A percentile compares a stretch with the other conserved stretches of the same genome.
Evolutionary conservation across 92 coral and sea anemone genomes (phyloP).

Genomic region (Actinostola sp.): DNA sequence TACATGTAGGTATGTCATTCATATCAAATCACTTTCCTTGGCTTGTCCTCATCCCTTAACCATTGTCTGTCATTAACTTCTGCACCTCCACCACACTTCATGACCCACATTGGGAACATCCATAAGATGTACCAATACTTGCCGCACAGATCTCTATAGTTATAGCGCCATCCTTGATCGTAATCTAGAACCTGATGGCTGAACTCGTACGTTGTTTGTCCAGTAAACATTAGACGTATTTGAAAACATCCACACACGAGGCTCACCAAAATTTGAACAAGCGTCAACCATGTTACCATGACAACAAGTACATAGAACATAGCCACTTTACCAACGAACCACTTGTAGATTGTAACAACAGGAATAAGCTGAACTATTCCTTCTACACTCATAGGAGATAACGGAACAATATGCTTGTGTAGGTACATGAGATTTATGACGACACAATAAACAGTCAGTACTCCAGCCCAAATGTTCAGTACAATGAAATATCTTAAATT

Average conservation of each 20-base stretch:
- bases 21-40: conserved; percentile 37
- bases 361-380: conserved; percentile 65
- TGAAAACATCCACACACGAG: conserved; percentile 64
- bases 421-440: conserved; percentile 67
- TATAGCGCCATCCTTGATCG: conserved; percentile 70
- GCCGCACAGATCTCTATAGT: conserved; percentile 67
- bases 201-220: conserved; percentile 87
- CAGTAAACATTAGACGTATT: conserved; percentile 61
- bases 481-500: conserved; percentile 70
- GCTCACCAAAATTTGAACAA: conserved; percentile 66
- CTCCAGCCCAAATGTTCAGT: conserved; percentile 57
- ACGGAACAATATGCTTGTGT: conserved; percentile 51
- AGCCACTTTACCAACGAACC: conserved; percentile 68
- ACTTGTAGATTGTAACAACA: conserved; percentile 72
- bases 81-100: conserved; percentile 13
- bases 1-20: background rate
- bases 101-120: conserved; percentile 66
- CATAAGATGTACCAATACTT: conserved; percentile 73
- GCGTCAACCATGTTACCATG: conserved; percentile 74
- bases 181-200: conserved; percentile 59
- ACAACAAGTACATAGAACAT: conserved; percentile 60
- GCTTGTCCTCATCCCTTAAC: conserved; percentile 33
- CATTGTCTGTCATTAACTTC: conserved; percentile 9
- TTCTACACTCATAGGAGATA: conserved; percentile 73
- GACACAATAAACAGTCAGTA: conserved; percentile 48